phyloP scores from a whole-genome alignment of 2,797 vertebrate genomes.

The Xyrichtys novacula region DNA sequence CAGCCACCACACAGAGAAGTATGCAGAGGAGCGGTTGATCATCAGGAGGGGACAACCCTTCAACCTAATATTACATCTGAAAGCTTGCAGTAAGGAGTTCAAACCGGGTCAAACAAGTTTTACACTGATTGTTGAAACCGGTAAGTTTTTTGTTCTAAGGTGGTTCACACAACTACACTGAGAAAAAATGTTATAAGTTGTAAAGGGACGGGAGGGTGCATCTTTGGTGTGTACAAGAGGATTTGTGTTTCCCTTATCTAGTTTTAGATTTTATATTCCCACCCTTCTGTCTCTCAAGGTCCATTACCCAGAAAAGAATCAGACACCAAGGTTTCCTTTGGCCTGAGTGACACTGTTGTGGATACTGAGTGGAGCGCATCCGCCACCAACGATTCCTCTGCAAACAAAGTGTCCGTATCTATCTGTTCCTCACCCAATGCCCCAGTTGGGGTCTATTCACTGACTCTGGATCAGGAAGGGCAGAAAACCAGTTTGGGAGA shows the following conservation, averaged over 20 bases:
- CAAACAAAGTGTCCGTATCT: constrained; percentile 74
- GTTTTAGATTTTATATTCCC: neutral
- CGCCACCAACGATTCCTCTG: constrained; percentile 55
- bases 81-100: constrained; percentile 69
- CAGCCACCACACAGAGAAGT: constrained; percentile 84
- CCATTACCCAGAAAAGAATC: constrained; percentile 74
- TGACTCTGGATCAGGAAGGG: constrained; percentile 80
- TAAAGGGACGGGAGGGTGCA: neutral
- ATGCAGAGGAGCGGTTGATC: constrained; percentile 80
- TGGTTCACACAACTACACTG: neutral
- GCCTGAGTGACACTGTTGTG: constrained; percentile 74
- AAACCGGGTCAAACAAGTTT: constrained; percentile 76
- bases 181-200: neutral
- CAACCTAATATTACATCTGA: constrained; percentile 81
- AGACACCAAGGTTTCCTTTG: constrained; percentile 81
- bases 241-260: constrained; percentile 1
- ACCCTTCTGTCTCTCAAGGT: constrained; percentile 72
- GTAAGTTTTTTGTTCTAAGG: constrained; percentile 59
- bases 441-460: constrained; percentile 85
- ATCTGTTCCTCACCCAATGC: constrained; percentile 84
- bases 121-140: constrained; percentile 81
- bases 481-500: constrained; percentile 75
- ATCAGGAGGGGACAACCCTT: constrained; percentile 90
- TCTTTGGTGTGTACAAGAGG: neutral
- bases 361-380: constrained; percentile 84